Evolutionary conservation across 2,113 vertebrate species (phyloP), one percentile per base, ranked within the genome.

Genomic region (Ictidomys tridecemlineatus): DNA sequence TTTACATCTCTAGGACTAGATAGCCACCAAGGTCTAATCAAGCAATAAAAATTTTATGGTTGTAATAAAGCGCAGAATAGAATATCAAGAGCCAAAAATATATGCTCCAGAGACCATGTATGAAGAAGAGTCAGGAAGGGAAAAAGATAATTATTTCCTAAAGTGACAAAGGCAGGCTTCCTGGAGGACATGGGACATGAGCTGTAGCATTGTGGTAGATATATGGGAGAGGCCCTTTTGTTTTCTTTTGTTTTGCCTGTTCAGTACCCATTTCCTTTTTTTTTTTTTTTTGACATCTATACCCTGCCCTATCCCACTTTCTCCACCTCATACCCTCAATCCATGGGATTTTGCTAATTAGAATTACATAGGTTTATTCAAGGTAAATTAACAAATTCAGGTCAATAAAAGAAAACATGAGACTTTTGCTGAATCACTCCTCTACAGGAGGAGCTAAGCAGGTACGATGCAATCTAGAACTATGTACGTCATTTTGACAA

Each of bases 11-110:
- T 58, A 90, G 32, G 70, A 95, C 34, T 77, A 93, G 79, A 95
- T 95, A 86, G 89, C 42, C 53, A 86, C 79, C 70, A 85, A 93
- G 67, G 45, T 96, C 79, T 97, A 97, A 97, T 96, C 95, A 97
- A 91, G 86, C 32, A 84, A 87, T 95, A 93, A 94, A 96, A 95
- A n/a, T 32, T 93, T 97, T 94, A 97, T 82, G 67, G 48, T 82
- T 93, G 58, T 39, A 97, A 97, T 91, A 95, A 97, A 95, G 65
- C 78, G 10, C 67, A 77, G 53, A 97, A 91, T 92, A 20, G 79
- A 97, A 93, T 93, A 95, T 74, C 79, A 94, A 82, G 67, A 83
- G 65, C 18, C 39, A 79, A 73, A 93, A 97, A 72, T 93, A 2
- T 79, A 58, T 94, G 74, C 56, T 89, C 42, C 74, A 91, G 92